phyloP scores from a whole-genome alignment of 1,140 invertebrate genomes.

The Himalopsyche phryganea region DNA sequence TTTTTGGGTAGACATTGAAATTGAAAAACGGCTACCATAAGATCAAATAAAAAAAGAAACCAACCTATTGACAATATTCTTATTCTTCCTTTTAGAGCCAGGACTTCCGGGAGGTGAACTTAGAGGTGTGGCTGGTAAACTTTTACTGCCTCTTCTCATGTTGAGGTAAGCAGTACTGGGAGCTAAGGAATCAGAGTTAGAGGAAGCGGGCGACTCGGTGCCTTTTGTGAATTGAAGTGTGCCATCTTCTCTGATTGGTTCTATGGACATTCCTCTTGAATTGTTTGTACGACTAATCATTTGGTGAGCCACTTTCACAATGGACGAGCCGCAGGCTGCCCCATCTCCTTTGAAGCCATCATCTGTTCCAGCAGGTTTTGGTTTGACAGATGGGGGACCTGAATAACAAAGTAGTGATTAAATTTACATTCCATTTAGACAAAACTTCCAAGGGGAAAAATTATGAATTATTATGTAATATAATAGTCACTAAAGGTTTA shows the following conservation, averaged over 20 bases:
- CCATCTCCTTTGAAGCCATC: constrained; percentile 69
- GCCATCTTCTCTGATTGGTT: constrained; percentile 39
- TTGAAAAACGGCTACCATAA: too few relatives aligned
- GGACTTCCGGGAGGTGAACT: constrained; percentile 61
- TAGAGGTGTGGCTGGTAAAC: constrained; percentile 65
- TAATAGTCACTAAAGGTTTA: too few relatives aligned
- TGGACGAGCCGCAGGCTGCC: constrained; percentile 65
- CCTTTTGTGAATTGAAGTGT: constrained; percentile 30
- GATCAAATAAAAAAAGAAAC: not conserved
- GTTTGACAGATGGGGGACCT: constrained; percentile 37
- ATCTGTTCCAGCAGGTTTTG: constrained; percentile 61
- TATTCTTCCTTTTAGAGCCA: constrained; percentile 46
- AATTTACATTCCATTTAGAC: too few relatives aligned
- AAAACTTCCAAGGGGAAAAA: too few relatives aligned
- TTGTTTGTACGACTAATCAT: constrained; percentile 54
- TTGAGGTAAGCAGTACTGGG: constrained; percentile 37
- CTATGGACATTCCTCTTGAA: constrained; percentile 45
- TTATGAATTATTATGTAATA: too few relatives aligned
- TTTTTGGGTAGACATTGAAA: too few relatives aligned
- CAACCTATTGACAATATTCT: constrained; percentile 40
- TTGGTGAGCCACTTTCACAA: constrained; percentile 61
- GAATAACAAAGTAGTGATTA: constrained; percentile 2
- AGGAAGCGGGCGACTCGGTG: not conserved
- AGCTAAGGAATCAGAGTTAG: constrained; percentile 22
- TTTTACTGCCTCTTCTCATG: constrained; percentile 61